Percentiles rank a stretch among this genome's conserved stretches.
Evolutionary conservation across 2,797 vertebrate species (phyloP).

Genomic region (Aulostomus chinensis): DNA sequence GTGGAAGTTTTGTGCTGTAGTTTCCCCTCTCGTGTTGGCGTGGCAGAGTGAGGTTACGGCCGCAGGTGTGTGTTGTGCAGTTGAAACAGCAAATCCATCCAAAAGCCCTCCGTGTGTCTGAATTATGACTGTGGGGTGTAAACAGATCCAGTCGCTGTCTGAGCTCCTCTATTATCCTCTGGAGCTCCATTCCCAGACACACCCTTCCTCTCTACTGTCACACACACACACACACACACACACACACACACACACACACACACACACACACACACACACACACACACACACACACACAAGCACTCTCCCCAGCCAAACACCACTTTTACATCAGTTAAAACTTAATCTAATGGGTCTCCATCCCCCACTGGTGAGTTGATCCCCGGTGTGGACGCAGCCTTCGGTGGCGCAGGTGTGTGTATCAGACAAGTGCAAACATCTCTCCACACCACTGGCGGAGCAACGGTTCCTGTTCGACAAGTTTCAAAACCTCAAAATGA

Average conservation of each 20-base stretch:
- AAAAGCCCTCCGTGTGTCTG: slow-evolving; percentile 35
- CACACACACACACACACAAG: too few species aligned
- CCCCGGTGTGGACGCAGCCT: too few species aligned
- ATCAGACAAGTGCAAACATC: neutral
- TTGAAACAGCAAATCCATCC: slow-evolving; percentile 26
- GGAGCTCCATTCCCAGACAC: slow-evolving; percentile 66
- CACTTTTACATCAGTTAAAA: too few species aligned
- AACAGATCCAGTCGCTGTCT: slow-evolving; percentile 62
- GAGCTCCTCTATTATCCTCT: slow-evolving; percentile 58
- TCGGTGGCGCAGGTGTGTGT: neutral
- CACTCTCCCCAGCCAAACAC: too few species aligned
- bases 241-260: too few species aligned
- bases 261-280: too few species aligned
- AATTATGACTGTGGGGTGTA: slow-evolving; percentile 62
- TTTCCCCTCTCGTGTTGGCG: slow-evolving; percentile 2
- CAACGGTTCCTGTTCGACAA: slow-evolving; percentile 5
- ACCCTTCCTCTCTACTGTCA: slow-evolving; percentile 44
- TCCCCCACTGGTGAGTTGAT: too few species aligned
- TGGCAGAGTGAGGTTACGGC: slow-evolving; percentile 2
- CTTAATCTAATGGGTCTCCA: too few species aligned
- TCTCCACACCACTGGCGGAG: accelerated
- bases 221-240: slow-evolving; percentile 5
- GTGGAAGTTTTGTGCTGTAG: too few species aligned
- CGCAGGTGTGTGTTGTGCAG: slow-evolving; percentile 22
- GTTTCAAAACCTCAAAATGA: slow-evolving; percentile 14